phyloP scores from a whole-genome alignment of 2,113 vertebrate genomes.

The Hemibagrus wyckioides region DNA sequence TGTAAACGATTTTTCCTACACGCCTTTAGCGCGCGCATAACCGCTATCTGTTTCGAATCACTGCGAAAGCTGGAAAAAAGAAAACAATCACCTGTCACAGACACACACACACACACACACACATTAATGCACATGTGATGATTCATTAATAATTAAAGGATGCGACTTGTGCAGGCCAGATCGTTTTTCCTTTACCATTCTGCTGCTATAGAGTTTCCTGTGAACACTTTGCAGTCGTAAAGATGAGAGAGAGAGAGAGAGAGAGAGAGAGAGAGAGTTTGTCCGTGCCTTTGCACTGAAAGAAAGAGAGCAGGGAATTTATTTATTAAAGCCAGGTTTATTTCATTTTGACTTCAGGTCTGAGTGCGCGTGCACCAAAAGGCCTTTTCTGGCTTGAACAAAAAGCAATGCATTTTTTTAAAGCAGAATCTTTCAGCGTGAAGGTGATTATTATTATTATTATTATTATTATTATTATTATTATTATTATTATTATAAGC shows the following conservation, averaged over 20 bases:
- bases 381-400: background rate
- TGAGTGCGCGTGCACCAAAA: background rate
- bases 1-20: background rate
- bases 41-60: background rate
- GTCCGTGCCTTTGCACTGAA: background rate
- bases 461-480: background rate
- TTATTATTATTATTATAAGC: background rate
- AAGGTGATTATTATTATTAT: background rate
- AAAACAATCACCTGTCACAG: constrained; percentile 13
- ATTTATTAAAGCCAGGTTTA: background rate
- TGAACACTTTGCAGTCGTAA: constrained; percentile 25
- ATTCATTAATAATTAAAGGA: constrained; percentile 54
- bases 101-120: no score
- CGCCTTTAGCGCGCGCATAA: background rate
- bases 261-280: background rate
- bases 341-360: background rate
- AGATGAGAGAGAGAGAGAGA: background rate
- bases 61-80: background rate
- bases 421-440: background rate
- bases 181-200: constrained; percentile 18
- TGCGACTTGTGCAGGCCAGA: constrained; percentile 10
- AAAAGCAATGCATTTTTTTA: background rate
- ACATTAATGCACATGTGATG: constrained; percentile 10
- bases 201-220: constrained; percentile 48
- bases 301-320: background rate